Percentiles rank a stretch among this genome's conserved stretches.
These are phyloP conservation scores for Scomberomorus guttatus DNA, from an alignment of 2,797 vertebrate genomes.

Conservation along the genomic window DNA sequence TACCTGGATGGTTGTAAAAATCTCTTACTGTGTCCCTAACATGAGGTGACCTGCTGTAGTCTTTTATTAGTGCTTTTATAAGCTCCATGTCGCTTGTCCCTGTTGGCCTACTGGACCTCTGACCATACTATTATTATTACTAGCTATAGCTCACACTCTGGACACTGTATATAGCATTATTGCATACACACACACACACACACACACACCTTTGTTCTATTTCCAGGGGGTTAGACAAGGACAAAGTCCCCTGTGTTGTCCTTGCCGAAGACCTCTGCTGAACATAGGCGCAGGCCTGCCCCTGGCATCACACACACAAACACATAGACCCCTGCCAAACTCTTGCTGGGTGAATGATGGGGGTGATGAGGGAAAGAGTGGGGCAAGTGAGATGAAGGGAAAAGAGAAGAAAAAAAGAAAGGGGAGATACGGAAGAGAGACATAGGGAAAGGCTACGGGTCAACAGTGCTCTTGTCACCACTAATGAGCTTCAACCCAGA, in stretches of 20 bases:
- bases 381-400: conserved; percentile 54
- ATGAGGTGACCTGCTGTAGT: conserved; percentile 59
- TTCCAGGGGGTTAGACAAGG: conserved; percentile 76
- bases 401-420: not conserved
- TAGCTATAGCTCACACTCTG: conserved; percentile 58
- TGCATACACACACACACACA: conserved; percentile 32
- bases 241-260: conserved; percentile 80
- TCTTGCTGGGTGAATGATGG: conserved; percentile 78
- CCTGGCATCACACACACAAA: conserved; percentile 49
- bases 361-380: conserved; percentile 67
- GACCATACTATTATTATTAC: conserved; percentile 71
- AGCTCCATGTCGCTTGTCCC: conserved; percentile 51
- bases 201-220: conserved; percentile 64
- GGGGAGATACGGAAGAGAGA: conserved; percentile 35
- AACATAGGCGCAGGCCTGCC: conserved; percentile 64
- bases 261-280: conserved; percentile 76
- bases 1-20: conserved; percentile 13
- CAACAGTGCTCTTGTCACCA: conserved; percentile 61
- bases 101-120: conserved; percentile 60
- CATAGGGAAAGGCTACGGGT: conserved; percentile 58
- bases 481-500: conserved; percentile 59
- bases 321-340: conserved; percentile 62
- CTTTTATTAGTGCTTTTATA: conserved; percentile 57
- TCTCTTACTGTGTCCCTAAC: conserved; percentile 44
- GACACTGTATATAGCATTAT: conserved; percentile 56